Base-by-base conservation (phyloP, 2,888 invertebrate species). In the Hirtodrosophila confusa region DNA sequence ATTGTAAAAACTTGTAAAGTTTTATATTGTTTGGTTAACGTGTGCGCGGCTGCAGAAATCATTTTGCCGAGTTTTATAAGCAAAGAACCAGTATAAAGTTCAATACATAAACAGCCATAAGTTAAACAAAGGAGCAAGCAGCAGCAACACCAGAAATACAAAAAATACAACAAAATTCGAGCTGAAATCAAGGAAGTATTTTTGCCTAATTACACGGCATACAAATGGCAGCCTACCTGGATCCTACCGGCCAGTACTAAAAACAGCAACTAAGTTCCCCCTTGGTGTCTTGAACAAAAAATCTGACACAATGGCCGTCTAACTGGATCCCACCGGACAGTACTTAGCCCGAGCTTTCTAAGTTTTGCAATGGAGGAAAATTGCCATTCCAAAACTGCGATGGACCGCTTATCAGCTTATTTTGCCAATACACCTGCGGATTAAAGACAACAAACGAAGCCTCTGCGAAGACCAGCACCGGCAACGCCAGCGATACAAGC, bases 181-280 rank as follows among this genome's bases (percentile, higher is more conserved):
- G 72, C 48, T 66, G 75, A 75, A 69, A 69, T 86, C 86, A 85
- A 63, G 71, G 49, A 67, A 73, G 75, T 75, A 86, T 83, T 75
- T 79, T 75, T 78, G 67, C 67, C 27, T 67, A 69, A 78, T 74
- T 67, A 78, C 62, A 75, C 73, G 65, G 63, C 72, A 84, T 44
- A 50, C 70, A 73, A 89, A 80, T 89, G 90, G 91, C 91, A 79
- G 67, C 75, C 60, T 83, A 88, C 73, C 88, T 91, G 87, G 91
- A 91, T 86, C 91, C 91, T 68, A 91, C 91, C 77, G 91, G 91
- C 69, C 91, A 91, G 71, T 91, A 91, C 72, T 91, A 47, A 79
- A 49, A 33, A 47, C n/a, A 56, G 36, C 36, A 40, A 24, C 51
- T 39, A 23, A 17, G 17, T 17, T 17, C 17, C 17, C 17, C 17